Percentiles rank a stretch among this genome's conserved stretches.
These are phyloP conservation scores for Chelon labrosus DNA, from an alignment of 2,797 vertebrate species.

Conservation along the genomic window DNA sequence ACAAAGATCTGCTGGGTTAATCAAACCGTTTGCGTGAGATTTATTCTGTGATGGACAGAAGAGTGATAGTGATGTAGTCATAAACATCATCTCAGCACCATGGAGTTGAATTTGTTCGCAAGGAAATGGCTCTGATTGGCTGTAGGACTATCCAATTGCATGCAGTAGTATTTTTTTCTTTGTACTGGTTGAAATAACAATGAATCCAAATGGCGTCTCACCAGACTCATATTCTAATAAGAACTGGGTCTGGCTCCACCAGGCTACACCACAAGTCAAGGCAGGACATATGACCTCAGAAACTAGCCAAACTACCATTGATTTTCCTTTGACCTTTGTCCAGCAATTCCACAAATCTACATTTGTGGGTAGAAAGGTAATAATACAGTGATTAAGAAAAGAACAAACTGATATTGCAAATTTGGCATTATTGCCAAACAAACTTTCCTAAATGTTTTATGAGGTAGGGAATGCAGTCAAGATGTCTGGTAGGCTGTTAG, in stretches of 20 bases:
- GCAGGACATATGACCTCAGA: not conserved
- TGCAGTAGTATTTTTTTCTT: too few species aligned
- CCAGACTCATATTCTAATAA: too few species aligned
- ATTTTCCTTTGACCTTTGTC: too few species aligned
- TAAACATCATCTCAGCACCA: not conserved
- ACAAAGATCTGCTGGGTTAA: too few species aligned
- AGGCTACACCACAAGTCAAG: not conserved
- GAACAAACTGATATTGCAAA: not conserved
- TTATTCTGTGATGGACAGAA: too few species aligned
- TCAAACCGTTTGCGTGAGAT: too few species aligned
- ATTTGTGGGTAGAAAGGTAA: not conserved
- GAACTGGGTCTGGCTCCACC: too few species aligned
- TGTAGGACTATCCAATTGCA: too few species aligned
- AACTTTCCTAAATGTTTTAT: conserved; percentile 5
- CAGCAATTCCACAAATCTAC: not conserved
- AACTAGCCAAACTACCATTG: not conserved
- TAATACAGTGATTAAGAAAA: not conserved
- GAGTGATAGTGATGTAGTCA: too few species aligned
- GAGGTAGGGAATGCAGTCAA: conserved; percentile 15
- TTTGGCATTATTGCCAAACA: conserved; percentile 18
- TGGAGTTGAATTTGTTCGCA: not conserved
- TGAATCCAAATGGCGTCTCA: too few species aligned
- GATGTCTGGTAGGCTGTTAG: not conserved
- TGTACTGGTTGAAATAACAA: too few species aligned
- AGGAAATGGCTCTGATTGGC: too few species aligned